Evolutionary conservation across 1,140 invertebrate species (phyloP).

Genomic region (Wiebesia pumilae): DNA sequence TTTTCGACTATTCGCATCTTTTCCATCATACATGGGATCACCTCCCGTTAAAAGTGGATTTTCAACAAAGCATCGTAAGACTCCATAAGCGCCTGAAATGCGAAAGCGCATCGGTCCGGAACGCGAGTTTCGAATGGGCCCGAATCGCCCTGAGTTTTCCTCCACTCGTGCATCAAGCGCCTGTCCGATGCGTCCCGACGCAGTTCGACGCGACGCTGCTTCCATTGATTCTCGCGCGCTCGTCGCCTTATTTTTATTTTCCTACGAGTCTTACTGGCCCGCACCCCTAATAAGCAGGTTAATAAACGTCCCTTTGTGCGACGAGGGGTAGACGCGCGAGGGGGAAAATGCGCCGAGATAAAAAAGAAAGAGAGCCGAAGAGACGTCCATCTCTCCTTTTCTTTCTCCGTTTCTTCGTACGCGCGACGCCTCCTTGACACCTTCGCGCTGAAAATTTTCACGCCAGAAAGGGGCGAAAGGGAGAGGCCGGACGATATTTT

Average conservation of each 20-base stretch:
- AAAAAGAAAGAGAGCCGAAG: neutral
- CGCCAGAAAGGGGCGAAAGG: too few species aligned
- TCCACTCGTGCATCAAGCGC: neutral
- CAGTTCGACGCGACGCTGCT: slow-evolving; percentile 35
- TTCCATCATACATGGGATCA: neutral
- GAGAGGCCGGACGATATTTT: neutral
- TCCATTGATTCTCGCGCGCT: slow-evolving; percentile 48
- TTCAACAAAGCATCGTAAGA: slow-evolving; percentile 54
- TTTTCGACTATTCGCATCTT: neutral
- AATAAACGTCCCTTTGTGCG: neutral
- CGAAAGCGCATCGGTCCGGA: slow-evolving; percentile 62
- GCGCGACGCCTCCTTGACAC: neutral
- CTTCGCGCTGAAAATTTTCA: neutral
- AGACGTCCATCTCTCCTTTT: neutral
- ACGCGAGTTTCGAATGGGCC: slow-evolving; percentile 57
- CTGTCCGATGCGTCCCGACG: neutral
- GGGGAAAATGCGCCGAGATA: neutral
- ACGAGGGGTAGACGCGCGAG: neutral
- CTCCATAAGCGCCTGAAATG: slow-evolving; percentile 54
- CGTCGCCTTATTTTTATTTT: slow-evolving; percentile 8
- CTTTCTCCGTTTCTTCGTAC: neutral
- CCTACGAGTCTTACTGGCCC: neutral
- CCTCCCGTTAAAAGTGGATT: slow-evolving; percentile 31
- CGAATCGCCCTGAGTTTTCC: slow-evolving; percentile 23
- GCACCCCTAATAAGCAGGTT: slow-evolving; percentile 14